Evolutionary conservation across 2,113 vertebrate genomes (phyloP), one percentile per base, ranked within the genome.

Genomic region (Patagioenas fasciata): DNA sequence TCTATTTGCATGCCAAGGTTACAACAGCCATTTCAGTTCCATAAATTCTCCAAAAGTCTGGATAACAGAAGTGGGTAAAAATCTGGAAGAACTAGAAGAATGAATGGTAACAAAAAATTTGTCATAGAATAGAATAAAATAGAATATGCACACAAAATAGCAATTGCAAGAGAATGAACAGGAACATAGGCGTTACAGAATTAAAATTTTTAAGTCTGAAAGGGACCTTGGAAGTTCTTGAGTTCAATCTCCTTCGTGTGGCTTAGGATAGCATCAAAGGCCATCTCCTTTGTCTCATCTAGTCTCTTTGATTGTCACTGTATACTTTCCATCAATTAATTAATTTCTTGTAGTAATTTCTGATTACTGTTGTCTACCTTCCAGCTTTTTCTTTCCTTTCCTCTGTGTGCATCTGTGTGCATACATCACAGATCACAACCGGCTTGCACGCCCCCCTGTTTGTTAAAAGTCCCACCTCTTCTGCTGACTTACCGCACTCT

Each of bases 401-500:
- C 25, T 15, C 86, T 89, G 2, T 11, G 36, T 28, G 72, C 48
- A 12, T 77, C 50, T 58, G 71, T 69, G 75, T 61, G 72, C 81
- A 85, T 60, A 89, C 81, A 80, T 62, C 93, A 95, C 84, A 96
- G 95, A 97, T 95, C 97, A 95, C 96, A 98, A 97, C 95, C 57
- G 67, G 89, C 89, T 94, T 56, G 95, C 61, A 84, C 42, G 91
- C 70, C 90, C 91, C 95, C 95, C 93, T 89, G 96, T 97, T 97
- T 96, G 93, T 98, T 98, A 97, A 42, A 97, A 98, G 91, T 94
- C 94, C 95, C 96, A 97, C 97, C 97, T 97, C 97, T 97, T 97
- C 95, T 97, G 95, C 97, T 98, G 97, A 97, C 97, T 98, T 98
- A 96, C 96, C 82, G 58, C 96, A 97, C 98, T 96, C 96, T 50